These are phyloP conservation scores for Chiroxiphia lanceolata DNA, from an alignment of 2,797 vertebrate species.

Conservation along the genomic window DNA sequence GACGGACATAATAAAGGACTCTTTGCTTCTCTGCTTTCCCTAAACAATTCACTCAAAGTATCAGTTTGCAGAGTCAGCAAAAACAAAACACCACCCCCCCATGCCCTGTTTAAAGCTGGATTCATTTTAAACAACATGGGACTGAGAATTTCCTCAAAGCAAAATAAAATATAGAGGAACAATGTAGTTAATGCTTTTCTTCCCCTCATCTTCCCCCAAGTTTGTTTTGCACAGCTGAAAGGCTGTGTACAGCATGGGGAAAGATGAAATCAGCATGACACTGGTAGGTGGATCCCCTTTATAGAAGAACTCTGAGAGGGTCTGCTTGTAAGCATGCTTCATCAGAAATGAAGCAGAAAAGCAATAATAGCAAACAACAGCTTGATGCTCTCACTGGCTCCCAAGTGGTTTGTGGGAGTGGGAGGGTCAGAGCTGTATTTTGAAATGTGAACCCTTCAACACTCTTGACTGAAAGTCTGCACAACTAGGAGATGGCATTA, in stretches of 20 bases:
- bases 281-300: not conserved
- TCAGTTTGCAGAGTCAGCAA: conserved; percentile 45
- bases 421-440: not conserved
- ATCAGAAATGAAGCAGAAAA: not conserved
- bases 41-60: conserved; percentile 23
- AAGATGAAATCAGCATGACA: not conserved
- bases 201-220: not conserved
- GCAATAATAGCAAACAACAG: not conserved
- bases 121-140: not conserved
- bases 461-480: not conserved
- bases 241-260: not conserved
- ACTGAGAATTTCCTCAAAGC: not conserved
- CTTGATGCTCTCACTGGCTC: not conserved
- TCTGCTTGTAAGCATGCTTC: not conserved
- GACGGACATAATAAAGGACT: not conserved
- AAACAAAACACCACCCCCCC: not conserved
- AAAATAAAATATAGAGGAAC: not conserved
- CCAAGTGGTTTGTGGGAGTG: not conserved
- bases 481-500: not conserved
- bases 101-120: not conserved
- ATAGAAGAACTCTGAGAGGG: not conserved
- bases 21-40: not conserved
- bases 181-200: not conserved
- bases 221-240: not conserved
- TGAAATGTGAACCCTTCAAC: not conserved